phyloP scores from a whole-genome alignment of 2,888 invertebrate species.

The Habroteleia sp. region DNA sequence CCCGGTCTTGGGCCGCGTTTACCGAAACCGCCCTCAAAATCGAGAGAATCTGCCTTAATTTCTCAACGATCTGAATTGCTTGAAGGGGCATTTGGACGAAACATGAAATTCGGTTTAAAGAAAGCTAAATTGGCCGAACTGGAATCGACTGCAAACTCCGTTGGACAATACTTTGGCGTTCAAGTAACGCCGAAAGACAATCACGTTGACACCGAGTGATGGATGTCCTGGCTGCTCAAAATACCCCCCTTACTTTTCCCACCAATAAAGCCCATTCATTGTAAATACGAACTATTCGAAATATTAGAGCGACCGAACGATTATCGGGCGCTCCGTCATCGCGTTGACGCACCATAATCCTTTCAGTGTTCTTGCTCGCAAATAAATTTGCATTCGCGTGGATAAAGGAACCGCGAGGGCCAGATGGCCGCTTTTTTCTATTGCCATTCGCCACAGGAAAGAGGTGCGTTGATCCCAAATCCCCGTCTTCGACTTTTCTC shows the following conservation, averaged over 20 bases:
- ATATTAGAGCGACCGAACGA: conserved; percentile 78
- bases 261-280: conserved; percentile 80
- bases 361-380: conserved; percentile 70
- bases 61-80: too few relatives aligned
- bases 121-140: conserved; percentile 28
- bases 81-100: too few relatives aligned
- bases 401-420: conserved; percentile 13
- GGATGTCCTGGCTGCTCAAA: conserved; percentile 77
- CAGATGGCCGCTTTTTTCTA: conserved; percentile 32
- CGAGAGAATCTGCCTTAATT: too few relatives aligned
- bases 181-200: conserved; percentile 77
- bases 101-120: too few relatives aligned
- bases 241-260: conserved; percentile 76
- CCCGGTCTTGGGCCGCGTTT: too few relatives aligned
- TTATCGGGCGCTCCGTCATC: conserved; percentile 80
- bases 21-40: too few relatives aligned
- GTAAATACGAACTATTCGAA: conserved; percentile 81
- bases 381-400: conserved; percentile 59
- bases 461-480: too few relatives aligned
- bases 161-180: conserved; percentile 75
- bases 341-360: conserved; percentile 79
- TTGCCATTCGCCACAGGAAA: too few relatives aligned
- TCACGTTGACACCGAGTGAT: conserved; percentile 81
- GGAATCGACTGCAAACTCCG: conserved; percentile 1
- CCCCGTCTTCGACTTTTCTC: not conserved